phyloP scores from a whole-genome alignment of 2,113 vertebrate genomes.

The Grammomys dolichurus region DNA sequence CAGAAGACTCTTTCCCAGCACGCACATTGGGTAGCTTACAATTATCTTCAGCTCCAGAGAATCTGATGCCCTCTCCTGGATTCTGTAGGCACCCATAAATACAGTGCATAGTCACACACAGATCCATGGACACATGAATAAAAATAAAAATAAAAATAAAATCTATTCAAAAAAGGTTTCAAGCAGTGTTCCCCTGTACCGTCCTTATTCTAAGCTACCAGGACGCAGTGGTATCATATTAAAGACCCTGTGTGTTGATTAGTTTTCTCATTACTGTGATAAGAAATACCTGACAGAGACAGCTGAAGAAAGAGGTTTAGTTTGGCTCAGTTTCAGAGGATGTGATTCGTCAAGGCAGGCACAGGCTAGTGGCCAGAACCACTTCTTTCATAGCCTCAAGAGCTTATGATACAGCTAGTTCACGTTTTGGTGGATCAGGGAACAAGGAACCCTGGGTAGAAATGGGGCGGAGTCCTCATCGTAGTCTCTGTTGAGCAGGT shows the following conservation, averaged over 20 bases:
- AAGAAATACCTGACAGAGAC: not conserved
- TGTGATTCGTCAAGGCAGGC: not conserved
- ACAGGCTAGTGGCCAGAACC: accelerated
- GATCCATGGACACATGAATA: not conserved
- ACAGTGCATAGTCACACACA: not conserved
- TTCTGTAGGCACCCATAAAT: not conserved
- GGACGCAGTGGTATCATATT: not conserved
- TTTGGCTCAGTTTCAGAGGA: not conserved
- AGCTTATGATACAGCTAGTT: not conserved
- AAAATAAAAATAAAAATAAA: not conserved
- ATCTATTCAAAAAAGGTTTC: not conserved
- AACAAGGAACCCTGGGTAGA: not conserved
- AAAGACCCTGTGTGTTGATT: not conserved
- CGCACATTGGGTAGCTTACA: not conserved
- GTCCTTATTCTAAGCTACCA: not conserved
- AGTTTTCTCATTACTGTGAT: not conserved
- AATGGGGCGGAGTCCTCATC: not conserved
- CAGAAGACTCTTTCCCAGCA: not conserved
- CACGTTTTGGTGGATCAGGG: not conserved
- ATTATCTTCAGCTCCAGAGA: not conserved
- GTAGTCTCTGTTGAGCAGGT: not conserved
- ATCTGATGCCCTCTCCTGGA: not conserved
- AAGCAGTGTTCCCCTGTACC: not conserved
- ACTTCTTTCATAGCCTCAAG: not conserved
- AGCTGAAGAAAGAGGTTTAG: not conserved